These are phyloP conservation scores for Lepisosteus oculatus DNA, from an alignment of 2,113 vertebrate species.

Conservation along the genomic window DNA sequence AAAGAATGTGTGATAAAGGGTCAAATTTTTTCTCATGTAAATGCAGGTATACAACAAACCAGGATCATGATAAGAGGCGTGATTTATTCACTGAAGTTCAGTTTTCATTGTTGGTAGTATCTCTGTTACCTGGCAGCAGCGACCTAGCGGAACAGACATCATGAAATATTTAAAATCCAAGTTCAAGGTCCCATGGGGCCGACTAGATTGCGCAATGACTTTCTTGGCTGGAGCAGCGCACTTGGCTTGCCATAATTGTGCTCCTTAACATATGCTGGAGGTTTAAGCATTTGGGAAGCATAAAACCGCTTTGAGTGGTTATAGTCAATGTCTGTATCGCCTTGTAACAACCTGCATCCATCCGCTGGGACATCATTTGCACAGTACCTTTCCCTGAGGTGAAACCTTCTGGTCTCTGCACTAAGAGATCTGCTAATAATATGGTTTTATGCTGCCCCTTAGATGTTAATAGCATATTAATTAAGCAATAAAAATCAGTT, in stretches of 20 bases:
- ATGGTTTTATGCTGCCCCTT: too few species aligned
- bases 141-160: slow-evolving; percentile 21
- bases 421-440: slow-evolving; percentile 43
- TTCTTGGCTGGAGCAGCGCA: background rate
- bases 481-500: too few species aligned
- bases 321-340: slow-evolving; percentile 55
- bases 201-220: slow-evolving; percentile 24
- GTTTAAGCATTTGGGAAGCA: slow-evolving; percentile 37
- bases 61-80: background rate
- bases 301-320: slow-evolving; percentile 55
- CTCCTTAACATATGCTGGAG: slow-evolving; percentile 40
- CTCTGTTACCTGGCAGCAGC: slow-evolving; percentile 33
- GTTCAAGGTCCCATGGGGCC: slow-evolving; percentile 12
- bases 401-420: slow-evolving; percentile 23
- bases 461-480: too few species aligned
- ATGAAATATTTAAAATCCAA: slow-evolving; percentile 38
- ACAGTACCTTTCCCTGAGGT: slow-evolving; percentile 36
- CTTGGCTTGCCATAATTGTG: slow-evolving; percentile 40
- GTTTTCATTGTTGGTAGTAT: slow-evolving; percentile 15
- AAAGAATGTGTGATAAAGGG: too few species aligned
- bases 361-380: slow-evolving; percentile 36
- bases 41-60: background rate
- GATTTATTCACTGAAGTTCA: background rate
- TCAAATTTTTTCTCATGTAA: background rate
- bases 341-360: slow-evolving; percentile 55